phyloP scores from a whole-genome alignment of 1,140 invertebrate genomes.

The Phortica variegata region DNA sequence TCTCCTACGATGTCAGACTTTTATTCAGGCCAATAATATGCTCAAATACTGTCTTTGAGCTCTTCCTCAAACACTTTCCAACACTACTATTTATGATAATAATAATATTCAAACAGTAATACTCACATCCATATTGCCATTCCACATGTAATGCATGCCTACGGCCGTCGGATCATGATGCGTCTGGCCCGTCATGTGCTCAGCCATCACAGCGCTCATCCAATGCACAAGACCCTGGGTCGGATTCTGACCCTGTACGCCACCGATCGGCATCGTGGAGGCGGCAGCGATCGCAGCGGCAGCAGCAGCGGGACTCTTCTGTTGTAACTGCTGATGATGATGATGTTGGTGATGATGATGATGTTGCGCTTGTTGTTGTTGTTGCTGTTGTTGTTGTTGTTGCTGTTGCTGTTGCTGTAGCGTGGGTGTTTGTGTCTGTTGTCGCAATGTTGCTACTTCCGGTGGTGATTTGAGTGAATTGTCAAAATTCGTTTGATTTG shows the following conservation, averaged over 20 bases:
- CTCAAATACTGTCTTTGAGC: background rate
- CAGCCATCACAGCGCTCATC: constrained; percentile 80
- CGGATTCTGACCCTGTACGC: constrained; percentile 63
- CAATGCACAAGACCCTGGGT: constrained; percentile 76
- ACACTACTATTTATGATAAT: too few relatives aligned
- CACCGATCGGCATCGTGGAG: constrained; percentile 53
- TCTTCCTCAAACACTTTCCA: background rate
- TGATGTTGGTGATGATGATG: too few relatives aligned
- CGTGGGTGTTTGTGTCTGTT: constrained; percentile 21
- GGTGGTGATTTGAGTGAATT: constrained; percentile 47
- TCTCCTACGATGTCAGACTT: too few relatives aligned
- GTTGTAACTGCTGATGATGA: background rate
- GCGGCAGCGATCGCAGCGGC: constrained; percentile 31
- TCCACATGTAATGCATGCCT: constrained; percentile 72
- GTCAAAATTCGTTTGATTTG: constrained; percentile 34
- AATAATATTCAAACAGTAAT: too few relatives aligned
- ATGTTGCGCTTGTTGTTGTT: constrained; percentile 27
- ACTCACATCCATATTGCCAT: constrained; percentile 65
- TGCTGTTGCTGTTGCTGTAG: constrained; percentile 11
- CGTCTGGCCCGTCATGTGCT: constrained; percentile 71
- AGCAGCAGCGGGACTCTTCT: constrained; percentile 17
- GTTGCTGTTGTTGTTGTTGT: constrained; percentile 13
- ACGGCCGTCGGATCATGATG: constrained; percentile 64
- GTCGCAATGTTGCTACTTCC: constrained; percentile 28
- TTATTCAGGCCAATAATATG: too few relatives aligned